These are phyloP conservation scores for Danio albolineatus DNA, from an alignment of 2,797 vertebrate genomes.

Conservation along the genomic window DNA sequence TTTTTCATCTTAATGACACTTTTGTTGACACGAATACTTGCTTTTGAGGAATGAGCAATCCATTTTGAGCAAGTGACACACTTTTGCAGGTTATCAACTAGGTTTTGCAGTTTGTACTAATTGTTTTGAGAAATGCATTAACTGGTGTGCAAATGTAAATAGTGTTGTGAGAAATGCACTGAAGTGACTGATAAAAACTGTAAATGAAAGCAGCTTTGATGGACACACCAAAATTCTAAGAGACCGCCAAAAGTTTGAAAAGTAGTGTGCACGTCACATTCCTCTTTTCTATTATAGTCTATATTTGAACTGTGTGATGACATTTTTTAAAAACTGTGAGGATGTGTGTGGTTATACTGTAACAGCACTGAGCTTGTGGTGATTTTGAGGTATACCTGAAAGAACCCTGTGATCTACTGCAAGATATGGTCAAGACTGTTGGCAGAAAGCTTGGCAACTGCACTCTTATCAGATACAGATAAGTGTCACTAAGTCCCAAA, in stretches of 20 bases:
- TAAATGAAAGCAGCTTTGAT: too few relatives aligned
- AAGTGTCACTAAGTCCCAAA: constrained; percentile 38
- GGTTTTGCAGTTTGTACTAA: too few relatives aligned
- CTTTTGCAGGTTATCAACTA: too few relatives aligned
- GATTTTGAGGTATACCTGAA: constrained; percentile 80
- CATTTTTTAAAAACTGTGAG: background rate
- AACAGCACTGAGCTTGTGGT: constrained; percentile 63
- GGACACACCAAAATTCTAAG: background rate
- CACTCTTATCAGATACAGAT: constrained; percentile 50
- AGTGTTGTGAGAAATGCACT: too few relatives aligned
- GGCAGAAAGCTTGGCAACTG: constrained; percentile 67
- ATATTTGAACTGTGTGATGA: constrained; percentile 19
- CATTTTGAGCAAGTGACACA: too few relatives aligned
- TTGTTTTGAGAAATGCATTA: too few relatives aligned
- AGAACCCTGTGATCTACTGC: constrained; percentile 70
- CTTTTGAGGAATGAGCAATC: too few relatives aligned
- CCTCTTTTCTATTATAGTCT: background rate
- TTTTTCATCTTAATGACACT: too few relatives aligned
- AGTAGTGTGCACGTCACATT: background rate
- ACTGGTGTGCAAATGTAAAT: too few relatives aligned
- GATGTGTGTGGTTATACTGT: background rate
- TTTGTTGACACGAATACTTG: too few relatives aligned
- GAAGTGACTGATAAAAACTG: too few relatives aligned
- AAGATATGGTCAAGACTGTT: constrained; percentile 66
- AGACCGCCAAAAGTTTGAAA: background rate